These are phyloP conservation scores for Xiphophorus hellerii DNA, from an alignment of 2,113 vertebrate species.

Conservation along the genomic window DNA sequence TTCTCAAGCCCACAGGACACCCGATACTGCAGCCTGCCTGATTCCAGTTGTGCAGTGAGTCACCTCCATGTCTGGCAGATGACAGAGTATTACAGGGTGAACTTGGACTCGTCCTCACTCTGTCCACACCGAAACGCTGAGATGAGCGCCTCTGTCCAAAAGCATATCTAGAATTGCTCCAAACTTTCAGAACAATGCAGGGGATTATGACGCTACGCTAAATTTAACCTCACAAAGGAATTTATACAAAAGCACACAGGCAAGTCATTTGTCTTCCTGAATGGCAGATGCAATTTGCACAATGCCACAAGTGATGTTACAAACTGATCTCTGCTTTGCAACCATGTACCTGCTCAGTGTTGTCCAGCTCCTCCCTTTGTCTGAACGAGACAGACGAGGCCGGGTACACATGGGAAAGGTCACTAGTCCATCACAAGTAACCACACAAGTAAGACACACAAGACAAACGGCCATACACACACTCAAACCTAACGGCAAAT, in stretches of 20 bases:
- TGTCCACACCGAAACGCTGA: conserved; percentile 23
- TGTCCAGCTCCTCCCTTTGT: background rate
- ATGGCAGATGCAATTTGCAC: conserved; percentile 10
- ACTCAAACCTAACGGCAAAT: no score
- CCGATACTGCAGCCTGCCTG: conserved; percentile 58
- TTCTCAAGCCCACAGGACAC: conserved; percentile 70
- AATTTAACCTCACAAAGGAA: conserved; percentile 6
- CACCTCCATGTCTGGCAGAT: conserved; percentile 67
- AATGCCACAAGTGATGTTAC: background rate
- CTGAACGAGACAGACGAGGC: background rate
- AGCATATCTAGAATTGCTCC: conserved; percentile 61
- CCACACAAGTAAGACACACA: no score
- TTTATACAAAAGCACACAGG: background rate
- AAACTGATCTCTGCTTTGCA: background rate
- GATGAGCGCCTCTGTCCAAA: conserved; percentile 23
- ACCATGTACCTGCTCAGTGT: background rate
- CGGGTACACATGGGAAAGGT: no score
- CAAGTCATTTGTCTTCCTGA: conserved; percentile 6
- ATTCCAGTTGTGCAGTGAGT: conserved; percentile 75
- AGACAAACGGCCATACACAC: no score
- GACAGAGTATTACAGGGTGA: conserved; percentile 57
- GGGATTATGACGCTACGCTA: background rate
- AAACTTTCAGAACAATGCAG: conserved; percentile 22
- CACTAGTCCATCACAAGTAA: no score
- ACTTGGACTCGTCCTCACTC: conserved; percentile 65